Evolutionary conservation across 2,888 invertebrate genomes (phyloP).

Genomic region (Drosophila aldrichi): DNA sequence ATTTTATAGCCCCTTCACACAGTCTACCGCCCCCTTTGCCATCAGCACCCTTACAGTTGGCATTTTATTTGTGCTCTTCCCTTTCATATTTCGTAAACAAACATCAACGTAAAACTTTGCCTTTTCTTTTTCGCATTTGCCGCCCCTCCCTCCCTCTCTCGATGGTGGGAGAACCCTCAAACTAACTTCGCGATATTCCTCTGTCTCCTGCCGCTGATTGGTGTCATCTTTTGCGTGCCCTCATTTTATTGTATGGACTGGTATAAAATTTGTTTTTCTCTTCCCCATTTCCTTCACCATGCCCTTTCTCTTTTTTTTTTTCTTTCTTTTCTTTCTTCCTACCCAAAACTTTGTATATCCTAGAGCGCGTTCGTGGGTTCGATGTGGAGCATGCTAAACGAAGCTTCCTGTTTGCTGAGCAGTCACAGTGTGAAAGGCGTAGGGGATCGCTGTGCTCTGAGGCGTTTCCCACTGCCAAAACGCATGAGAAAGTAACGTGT

Average conservation of each 20-base stretch:
- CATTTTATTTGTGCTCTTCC: conserved; percentile 70
- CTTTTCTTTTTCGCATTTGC: conserved; percentile 41
- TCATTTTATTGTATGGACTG: conserved; percentile 42
- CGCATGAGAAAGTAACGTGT: background rate
- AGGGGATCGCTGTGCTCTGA: background rate
- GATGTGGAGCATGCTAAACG: conserved; percentile 2
- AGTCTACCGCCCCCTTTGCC: background rate
- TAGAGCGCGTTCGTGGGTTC: background rate
- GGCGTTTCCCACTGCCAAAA: background rate
- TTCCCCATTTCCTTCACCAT: background rate
- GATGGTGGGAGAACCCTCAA: background rate
- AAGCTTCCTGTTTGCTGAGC: conserved; percentile 3
- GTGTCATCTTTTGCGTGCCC: conserved; percentile 53
- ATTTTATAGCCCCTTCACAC: conserved; percentile 9
- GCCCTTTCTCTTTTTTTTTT: background rate
- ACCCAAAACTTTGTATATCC: conserved; percentile 24
- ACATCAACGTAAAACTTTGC: conserved; percentile 68
- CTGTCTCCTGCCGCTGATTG: conserved; percentile 29
- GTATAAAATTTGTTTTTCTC: conserved; percentile 26
- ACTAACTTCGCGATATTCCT: conserved; percentile 7
- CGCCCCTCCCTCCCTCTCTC: background rate
- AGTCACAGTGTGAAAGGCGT: background rate
- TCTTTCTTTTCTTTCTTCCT: conserved; percentile 5
- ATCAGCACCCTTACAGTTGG: conserved; percentile 19
- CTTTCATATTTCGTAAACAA: conserved; percentile 76